Conservation (phyloP, 2,113 vertebrate genomes). For the Triplophysa dalaica region DNA sequence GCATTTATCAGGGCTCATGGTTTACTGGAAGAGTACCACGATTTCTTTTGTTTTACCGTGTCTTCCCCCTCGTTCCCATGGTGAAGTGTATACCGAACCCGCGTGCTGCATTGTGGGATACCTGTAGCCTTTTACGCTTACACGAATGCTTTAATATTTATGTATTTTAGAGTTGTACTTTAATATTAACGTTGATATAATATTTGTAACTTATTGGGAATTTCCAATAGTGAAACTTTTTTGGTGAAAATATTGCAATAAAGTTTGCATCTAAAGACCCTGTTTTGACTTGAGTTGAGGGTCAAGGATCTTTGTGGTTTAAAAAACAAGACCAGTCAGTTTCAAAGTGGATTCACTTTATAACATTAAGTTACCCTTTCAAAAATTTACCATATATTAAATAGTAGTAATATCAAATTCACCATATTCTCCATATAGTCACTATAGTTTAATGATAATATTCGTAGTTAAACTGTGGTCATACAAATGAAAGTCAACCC, state of each 20-base stretch:
- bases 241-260: too few relatives aligned
- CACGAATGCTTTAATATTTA: not conserved
- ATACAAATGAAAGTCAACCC: too few relatives aligned
- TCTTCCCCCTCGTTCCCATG: constrained; percentile 72
- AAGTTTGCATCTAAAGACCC: not conserved
- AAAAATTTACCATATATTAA: too few relatives aligned
- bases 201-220: too few relatives aligned
- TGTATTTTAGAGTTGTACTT: not conserved
- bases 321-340: not conserved
- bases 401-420: too few relatives aligned
- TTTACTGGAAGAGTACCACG: not conserved
- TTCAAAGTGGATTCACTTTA: not conserved
- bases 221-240: too few relatives aligned
- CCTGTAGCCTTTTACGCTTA: not conserved
- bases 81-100: constrained; percentile 64
- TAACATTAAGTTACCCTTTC: too few relatives aligned
- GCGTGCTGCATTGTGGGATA: constrained; percentile 22
- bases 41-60: constrained; percentile 44
- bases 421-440: too few relatives aligned
- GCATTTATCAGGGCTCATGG: not conserved
- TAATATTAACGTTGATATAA: not conserved
- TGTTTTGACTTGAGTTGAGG: not conserved
- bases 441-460: too few relatives aligned
- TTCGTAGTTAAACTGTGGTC: too few relatives aligned
- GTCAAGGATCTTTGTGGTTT: not conserved